phyloP scores from a whole-genome alignment of 2,888 invertebrate genomes.

The Anodontia alba region DNA sequence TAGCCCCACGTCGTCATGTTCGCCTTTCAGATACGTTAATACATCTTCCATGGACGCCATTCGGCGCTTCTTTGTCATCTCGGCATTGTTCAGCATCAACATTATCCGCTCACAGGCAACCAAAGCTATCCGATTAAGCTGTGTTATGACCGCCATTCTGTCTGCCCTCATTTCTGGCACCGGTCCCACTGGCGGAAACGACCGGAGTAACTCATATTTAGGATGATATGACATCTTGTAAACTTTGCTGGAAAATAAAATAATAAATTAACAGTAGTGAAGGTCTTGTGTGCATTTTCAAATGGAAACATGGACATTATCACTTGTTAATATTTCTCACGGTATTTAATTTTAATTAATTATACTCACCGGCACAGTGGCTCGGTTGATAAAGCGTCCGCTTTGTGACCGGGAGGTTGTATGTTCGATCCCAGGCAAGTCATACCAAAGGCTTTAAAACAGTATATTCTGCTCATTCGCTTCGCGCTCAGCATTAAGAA shows the following conservation, averaged over 20 bases:
- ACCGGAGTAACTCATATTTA: slow-evolving; percentile 56
- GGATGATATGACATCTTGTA: slow-evolving; percentile 61
- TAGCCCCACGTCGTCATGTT: slow-evolving; percentile 75
- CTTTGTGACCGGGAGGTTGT: too few species aligned
- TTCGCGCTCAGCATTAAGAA: too few species aligned
- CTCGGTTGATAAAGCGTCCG: too few species aligned
- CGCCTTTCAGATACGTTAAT: slow-evolving; percentile 70
- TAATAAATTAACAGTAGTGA: not conserved
- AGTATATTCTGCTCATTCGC: too few species aligned
- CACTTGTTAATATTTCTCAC: too few species aligned
- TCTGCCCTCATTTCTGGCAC: slow-evolving; percentile 59
- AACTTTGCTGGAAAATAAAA: not conserved
- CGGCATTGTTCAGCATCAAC: slow-evolving; percentile 78
- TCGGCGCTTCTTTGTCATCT: slow-evolving; percentile 70
- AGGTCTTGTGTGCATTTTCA: too few species aligned
- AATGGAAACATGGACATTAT: too few species aligned
- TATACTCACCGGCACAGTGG: too few species aligned
- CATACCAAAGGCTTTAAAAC: too few species aligned
- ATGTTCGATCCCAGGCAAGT: too few species aligned
- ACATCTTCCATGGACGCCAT: slow-evolving; percentile 72
- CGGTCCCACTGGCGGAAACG: slow-evolving; percentile 41
- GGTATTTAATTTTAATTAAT: too few species aligned
- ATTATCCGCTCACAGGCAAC: slow-evolving; percentile 76
- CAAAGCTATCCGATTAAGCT: slow-evolving; percentile 71
- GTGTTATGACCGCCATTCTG: slow-evolving; percentile 61